Percentiles rank a stretch among this genome's conserved stretches.
Evolutionary conservation across 1,140 invertebrate species (phyloP).

Genomic region (Sinonovacula constricta): DNA sequence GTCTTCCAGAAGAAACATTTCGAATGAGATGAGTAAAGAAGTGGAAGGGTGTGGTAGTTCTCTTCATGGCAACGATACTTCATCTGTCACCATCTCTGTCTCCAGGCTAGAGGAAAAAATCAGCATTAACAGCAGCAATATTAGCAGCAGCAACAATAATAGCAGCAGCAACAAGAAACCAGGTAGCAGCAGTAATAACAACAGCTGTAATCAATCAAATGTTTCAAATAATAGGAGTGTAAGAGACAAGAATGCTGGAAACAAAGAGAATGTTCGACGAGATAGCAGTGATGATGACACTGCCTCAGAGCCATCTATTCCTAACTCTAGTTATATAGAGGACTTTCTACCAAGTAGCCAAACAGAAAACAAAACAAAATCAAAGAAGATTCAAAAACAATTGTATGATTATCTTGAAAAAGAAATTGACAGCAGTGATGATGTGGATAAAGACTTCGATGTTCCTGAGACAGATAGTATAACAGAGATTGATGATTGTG

Average conservation of each 20-base stretch:
- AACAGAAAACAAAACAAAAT: neutral
- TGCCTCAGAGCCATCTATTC: neutral
- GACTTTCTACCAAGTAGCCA: neutral
- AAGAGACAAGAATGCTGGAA: no score
- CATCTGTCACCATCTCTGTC: neutral
- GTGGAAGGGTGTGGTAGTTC: conserved; percentile 35
- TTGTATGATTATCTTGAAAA: no score
- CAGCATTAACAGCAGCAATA: neutral
- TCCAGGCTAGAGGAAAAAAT: neutral
- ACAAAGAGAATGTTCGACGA: no score
- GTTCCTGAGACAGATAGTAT: no score
- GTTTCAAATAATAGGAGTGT: no score
- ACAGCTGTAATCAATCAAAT: no score
- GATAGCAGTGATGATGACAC: neutral
- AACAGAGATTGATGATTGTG: no score
- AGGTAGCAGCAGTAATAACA: no score
- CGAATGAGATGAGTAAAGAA: conserved; percentile 35
- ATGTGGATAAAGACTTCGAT: no score
- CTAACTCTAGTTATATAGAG: neutral
- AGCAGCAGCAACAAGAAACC: neutral
- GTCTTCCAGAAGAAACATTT: conserved; percentile 33
- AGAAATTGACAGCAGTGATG: no score
- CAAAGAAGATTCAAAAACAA: no score
- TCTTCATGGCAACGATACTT: neutral
- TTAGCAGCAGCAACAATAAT: neutral